Percentiles rank a stretch among this genome's conserved stretches.
These are phyloP conservation scores for Microctenopoma stevenorrisi DNA, from an alignment of 2,797 vertebrate genomes.

Conservation along the genomic window DNA sequence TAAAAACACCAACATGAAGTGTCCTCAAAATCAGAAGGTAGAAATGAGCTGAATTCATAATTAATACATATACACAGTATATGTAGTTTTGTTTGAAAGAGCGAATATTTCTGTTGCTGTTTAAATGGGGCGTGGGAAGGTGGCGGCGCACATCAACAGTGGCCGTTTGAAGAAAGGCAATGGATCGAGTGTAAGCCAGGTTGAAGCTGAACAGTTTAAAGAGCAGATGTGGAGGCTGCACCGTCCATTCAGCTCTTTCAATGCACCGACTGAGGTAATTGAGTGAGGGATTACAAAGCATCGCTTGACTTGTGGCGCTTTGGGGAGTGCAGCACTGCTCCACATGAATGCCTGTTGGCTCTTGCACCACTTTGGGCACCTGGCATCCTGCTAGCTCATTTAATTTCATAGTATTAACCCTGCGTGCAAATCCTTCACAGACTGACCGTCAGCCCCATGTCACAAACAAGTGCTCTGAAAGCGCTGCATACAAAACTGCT, in stretches of 20 bases:
- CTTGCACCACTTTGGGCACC: constrained; percentile 44
- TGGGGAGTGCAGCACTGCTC: constrained; percentile 25
- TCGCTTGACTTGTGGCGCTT: constrained; percentile 56
- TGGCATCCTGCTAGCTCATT: constrained; percentile 38
- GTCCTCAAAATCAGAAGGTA: neutral
- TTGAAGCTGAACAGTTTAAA: constrained; percentile 13
- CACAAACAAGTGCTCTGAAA: constrained; percentile 45
- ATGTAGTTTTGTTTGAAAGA: neutral
- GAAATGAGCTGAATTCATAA: neutral
- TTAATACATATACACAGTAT: neutral
- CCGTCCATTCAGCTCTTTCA: constrained; percentile 51
- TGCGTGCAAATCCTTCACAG: constrained; percentile 39
- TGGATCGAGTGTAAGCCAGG: constrained; percentile 6
- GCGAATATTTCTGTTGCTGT: neutral
- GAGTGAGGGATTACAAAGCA: constrained; percentile 65
- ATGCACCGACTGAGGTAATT: constrained; percentile 63
- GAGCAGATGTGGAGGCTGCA: constrained; percentile 41
- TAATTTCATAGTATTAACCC: constrained; percentile 40
- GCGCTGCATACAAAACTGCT: constrained; percentile 9
- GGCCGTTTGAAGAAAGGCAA: constrained; percentile 11
- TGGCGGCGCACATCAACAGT: constrained; percentile 14
- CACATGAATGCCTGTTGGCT: constrained; percentile 49
- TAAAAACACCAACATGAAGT: neutral
- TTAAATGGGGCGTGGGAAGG: constrained; percentile 6
- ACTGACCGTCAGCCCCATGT: constrained; percentile 40